Evolutionary conservation across 2,888 invertebrate genomes (phyloP).

Genomic region (Andrena minutula): DNA sequence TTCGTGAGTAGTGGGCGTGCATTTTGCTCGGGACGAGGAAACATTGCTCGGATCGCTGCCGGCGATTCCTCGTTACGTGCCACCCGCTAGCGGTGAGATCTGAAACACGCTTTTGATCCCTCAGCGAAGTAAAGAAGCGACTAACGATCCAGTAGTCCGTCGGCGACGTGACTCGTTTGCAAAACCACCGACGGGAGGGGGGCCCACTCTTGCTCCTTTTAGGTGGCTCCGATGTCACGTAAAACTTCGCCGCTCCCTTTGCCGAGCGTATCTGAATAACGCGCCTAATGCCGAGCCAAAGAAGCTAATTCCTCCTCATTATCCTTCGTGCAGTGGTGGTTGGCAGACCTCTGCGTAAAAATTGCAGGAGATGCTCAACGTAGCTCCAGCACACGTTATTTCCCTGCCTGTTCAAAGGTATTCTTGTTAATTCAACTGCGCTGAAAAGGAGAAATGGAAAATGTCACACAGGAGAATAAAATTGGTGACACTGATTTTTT

Average conservation of each 20-base stretch:
- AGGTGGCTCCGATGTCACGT: constrained; percentile 31
- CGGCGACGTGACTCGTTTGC: constrained; percentile 60
- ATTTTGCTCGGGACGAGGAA: constrained; percentile 48
- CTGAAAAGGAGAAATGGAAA: too few species aligned
- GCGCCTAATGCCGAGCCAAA: constrained; percentile 40
- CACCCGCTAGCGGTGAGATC: constrained; percentile 61
- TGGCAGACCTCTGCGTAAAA: background rate
- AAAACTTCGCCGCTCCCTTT: constrained; percentile 33
- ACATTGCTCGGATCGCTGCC: constrained; percentile 46
- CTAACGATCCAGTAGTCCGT: constrained; percentile 60
- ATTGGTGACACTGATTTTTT: too few species aligned
- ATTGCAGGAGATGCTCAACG: background rate
- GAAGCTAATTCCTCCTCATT: constrained; percentile 41
- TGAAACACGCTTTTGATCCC: constrained; percentile 56
- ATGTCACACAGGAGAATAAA: too few species aligned
- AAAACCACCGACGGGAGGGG: constrained; percentile 17
- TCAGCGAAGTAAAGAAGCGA: constrained; percentile 48
- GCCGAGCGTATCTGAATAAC: constrained; percentile 52
- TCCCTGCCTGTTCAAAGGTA: too few species aligned
- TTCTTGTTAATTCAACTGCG: too few species aligned
- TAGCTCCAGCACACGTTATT: background rate
- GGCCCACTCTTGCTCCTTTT: constrained; percentile 16
- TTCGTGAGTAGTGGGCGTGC: constrained; percentile 53
- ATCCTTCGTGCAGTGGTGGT: constrained; percentile 14
- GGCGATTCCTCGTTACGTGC: constrained; percentile 65